Base-by-base conservation (phyloP, 1,140 invertebrate genomes). In the Magallana gigas region DNA sequence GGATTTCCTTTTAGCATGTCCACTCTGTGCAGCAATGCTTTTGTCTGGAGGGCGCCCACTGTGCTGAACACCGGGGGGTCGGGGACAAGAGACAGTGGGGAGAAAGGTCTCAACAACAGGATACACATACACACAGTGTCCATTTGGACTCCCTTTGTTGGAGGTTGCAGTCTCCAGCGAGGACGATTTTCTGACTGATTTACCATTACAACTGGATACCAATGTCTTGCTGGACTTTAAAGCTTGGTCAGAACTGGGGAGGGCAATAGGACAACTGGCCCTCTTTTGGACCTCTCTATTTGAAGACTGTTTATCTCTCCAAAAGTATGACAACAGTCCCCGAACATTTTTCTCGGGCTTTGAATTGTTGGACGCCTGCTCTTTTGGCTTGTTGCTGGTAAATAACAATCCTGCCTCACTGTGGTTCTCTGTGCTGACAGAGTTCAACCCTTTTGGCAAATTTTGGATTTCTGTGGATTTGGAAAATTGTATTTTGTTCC, bases 1-100 rank as follows among this genome's bases (percentile, higher is more conserved):
- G 1, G 84, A 85, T 57, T 85, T 85, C 60, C 29, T 85, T 85
- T 68, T 59, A 62, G 62, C 23, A 8, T 18, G 59, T 62, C 68
- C 68, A 60, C 16, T 84, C 6, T 18, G 83, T 36, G 23, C n/a
- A 48, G 58, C 56, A 6, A 12, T 64, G 29, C 14, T 62, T 29
- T n/a, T 84, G 29, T 36, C 83, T 84, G 83, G 58, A 8, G 23
- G 62, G 18, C 29, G 60, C 9, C 84, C 57, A 57, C 68, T 76
- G 11, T 12, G 36, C 68, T 76, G 68, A 36, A 18, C 68, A 76
- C 14, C 36, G 68, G 6, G 18, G 5, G 68, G 68, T 29, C 36
- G 23, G 23, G 68, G 14, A 76, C 68, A 76, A 76, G 68, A 76
- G 8, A 76, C 14, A 4, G 23, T 14, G 12, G 68, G 68, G 4